Evolutionary conservation across 2,797 vertebrate genomes (phyloP), one percentile per base, ranked within the genome.

Genomic region (Cuculus canorus): DNA sequence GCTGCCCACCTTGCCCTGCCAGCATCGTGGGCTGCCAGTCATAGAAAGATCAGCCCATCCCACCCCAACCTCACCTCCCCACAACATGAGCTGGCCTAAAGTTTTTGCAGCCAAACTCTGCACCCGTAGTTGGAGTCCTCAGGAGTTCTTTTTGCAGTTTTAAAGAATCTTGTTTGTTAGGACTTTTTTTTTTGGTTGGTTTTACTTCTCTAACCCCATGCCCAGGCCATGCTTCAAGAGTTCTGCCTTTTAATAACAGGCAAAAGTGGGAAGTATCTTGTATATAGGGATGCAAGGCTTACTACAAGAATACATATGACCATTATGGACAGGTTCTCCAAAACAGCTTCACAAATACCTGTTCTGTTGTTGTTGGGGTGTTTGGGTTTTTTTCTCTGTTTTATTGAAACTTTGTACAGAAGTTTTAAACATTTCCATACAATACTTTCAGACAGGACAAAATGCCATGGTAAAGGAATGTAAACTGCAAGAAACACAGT

Each of bases 391-490:
- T 91, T 66, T 35, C 93, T 97, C 95, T 95, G 89, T 97, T 98
- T 98, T 98, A 98, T 98, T 98, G 97, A 97, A 98, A 98, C 94
- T 97, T 98, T 97, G 97, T 98, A 98, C 97, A 98, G 97, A 98
- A 97, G 94, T 97, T 97, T 96, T 98, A 97, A 97, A 98, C 96
- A 97, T 97, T 97, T 97, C 96, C 97, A 98, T 98, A 98, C 97
- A 98, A 98, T 97, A 97, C 97, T 97, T 97, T 97, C 70, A 93
- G 95, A 98, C 97, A 98, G 90, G 97, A 98, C 97, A 95, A 98
- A 98, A 98, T 98, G 97, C 97, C 97, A 98, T 97, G 97, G 96
- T 95, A 98, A 98, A 98, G 94, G 96, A 98, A 98, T 97, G 96
- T 97, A 96, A 97, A 98, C 97, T 97, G 97, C 97, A 98, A 97